Evolutionary conservation across 2,888 invertebrate genomes (phyloP).

Genomic region (Opisthograptis luteolata): DNA sequence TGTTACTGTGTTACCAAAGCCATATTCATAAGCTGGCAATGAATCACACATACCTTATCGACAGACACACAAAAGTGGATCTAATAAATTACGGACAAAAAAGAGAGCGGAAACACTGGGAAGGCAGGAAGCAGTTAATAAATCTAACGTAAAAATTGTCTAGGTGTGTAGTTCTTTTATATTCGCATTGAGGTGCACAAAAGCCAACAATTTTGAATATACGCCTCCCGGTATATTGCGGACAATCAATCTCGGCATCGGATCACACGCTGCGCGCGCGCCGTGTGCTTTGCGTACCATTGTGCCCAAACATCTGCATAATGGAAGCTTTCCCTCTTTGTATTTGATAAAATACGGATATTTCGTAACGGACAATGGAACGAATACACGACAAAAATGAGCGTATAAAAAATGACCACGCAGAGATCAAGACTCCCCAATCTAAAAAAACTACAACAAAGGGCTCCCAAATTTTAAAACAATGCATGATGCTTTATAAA

Average conservation of each 20-base stretch:
- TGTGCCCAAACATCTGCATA: conserved; percentile 75
- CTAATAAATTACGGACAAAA: conserved; percentile 49
- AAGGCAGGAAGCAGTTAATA: conserved; percentile 72
- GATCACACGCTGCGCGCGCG: conserved; percentile 81
- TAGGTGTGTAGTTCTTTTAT: conserved; percentile 71
- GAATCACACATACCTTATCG: conserved; percentile 20
- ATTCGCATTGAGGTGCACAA: conserved; percentile 66
- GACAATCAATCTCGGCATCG: conserved; percentile 72
- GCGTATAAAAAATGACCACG: conserved; percentile 54
- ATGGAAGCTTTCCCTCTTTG: conserved; percentile 75
- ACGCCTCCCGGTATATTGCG: conserved; percentile 68
- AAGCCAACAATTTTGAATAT: conserved; percentile 72
- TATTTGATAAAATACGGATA: conserved; percentile 69
- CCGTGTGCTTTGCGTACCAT: conserved; percentile 63
- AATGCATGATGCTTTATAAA: conserved; percentile 20
- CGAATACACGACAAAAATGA: too few relatives aligned
- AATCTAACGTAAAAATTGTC: conserved; percentile 61
- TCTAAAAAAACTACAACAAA: not conserved
- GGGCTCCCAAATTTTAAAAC: conserved; percentile 21
- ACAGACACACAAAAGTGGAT: conserved; percentile 30
- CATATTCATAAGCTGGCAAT: conserved; percentile 4
- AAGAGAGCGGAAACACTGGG: conserved; percentile 55
- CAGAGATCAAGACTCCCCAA: not conserved
- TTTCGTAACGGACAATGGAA: conserved; percentile 72
- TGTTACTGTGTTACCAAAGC: not conserved